Conservation (phyloP, 2,113 vertebrate genomes). For the Cottus gobio region DNA sequence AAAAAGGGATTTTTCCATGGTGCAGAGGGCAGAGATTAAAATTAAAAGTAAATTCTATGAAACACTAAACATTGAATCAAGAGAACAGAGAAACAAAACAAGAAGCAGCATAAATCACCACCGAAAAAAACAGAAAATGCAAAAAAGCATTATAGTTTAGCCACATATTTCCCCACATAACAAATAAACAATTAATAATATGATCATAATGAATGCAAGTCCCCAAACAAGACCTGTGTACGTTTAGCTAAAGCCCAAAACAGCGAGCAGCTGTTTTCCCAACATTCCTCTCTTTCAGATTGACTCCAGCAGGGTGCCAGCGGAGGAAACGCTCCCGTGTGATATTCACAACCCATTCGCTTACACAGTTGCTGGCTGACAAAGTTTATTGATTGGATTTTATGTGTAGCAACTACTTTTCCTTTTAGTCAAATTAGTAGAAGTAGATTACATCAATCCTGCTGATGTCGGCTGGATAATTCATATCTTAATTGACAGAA, state of each 20-base stretch:
- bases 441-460: constrained; percentile 74
- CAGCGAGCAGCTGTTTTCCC: constrained; percentile 33
- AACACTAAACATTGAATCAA: constrained; percentile 7
- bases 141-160: not conserved
- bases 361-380: constrained; percentile 66
- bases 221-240: not conserved
- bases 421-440: constrained; percentile 78
- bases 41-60: constrained; percentile 13
- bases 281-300: constrained; percentile 55
- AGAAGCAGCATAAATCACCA: constrained; percentile 33
- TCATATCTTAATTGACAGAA: constrained; percentile 78
- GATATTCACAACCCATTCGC: constrained; percentile 66
- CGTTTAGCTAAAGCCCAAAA: constrained; percentile 20
- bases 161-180: constrained; percentile 18
- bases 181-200: constrained; percentile 11
- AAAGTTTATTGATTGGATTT: constrained; percentile 75
- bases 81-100: constrained; percentile 35
- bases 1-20: not conserved
- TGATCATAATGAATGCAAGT: constrained; percentile 15
- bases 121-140: not conserved
- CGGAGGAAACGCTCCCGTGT: constrained; percentile 39
- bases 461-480: constrained; percentile 72
- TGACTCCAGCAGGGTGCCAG: constrained; percentile 49
- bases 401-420: constrained; percentile 71
- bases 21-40: constrained; percentile 30